Evolutionary conservation across 2,113 vertebrate genomes (phyloP).

Genomic region (Daphoenositta chrysoptera): DNA sequence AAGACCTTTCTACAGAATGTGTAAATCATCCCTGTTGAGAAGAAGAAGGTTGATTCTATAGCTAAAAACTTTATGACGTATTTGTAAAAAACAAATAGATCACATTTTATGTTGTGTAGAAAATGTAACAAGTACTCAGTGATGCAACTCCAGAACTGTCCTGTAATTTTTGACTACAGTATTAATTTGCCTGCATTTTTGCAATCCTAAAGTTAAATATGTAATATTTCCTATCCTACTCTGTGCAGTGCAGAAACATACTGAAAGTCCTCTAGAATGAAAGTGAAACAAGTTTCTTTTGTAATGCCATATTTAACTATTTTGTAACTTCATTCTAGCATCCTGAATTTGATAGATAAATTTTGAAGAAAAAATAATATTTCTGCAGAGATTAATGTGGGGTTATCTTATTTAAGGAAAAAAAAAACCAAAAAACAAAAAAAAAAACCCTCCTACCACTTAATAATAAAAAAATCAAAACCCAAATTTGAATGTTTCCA

Average conservation of each 20-base stretch:
- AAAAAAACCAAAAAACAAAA: too few relatives aligned
- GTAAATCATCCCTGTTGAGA: background rate
- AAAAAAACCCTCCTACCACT: background rate
- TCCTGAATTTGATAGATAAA: background rate
- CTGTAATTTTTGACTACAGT: background rate
- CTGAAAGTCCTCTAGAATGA: background rate
- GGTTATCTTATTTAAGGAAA: background rate
- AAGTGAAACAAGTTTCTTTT: background rate
- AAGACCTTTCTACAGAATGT: background rate
- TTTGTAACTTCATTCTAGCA: background rate
- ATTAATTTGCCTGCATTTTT: background rate
- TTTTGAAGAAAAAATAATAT: background rate
- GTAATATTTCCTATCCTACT: background rate
- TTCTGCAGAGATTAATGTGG: background rate
- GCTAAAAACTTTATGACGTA: background rate
- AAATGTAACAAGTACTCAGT: background rate
- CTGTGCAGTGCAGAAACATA: background rate
- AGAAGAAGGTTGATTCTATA: background rate
- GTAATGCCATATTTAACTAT: background rate
- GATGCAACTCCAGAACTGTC: background rate
- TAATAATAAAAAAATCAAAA: background rate
- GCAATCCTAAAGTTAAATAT: background rate
- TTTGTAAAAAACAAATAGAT: background rate
- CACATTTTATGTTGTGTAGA: background rate
- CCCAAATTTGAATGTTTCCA: background rate